Evolutionary conservation across 2,113 vertebrate species (phyloP).

Genomic region (Zosterops hypoxanthus): DNA sequence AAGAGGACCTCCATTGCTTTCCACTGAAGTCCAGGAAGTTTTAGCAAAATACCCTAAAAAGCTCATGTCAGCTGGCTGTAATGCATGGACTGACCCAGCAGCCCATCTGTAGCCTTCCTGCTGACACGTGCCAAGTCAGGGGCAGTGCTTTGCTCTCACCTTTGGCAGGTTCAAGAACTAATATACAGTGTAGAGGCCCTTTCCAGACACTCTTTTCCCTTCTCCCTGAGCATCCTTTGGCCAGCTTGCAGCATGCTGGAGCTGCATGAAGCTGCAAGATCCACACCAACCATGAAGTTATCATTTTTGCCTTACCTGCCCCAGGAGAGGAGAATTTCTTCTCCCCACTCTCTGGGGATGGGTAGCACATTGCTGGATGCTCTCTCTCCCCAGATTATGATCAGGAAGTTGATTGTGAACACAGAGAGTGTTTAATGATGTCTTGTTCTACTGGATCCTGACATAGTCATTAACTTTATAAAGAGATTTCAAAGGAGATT

Average conservation of each 20-base stretch:
- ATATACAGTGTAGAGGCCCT: rapidly evolving
- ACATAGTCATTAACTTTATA: conserved; percentile 19
- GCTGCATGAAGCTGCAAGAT: background rate
- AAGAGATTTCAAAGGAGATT: conserved; percentile 29
- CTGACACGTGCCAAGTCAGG: background rate
- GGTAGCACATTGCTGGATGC: background rate
- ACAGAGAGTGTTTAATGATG: conserved; percentile 19
- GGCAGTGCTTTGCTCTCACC: background rate
- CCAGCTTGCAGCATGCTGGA: background rate
- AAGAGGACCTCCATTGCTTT: background rate
- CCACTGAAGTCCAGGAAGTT: background rate
- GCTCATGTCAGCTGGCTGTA: background rate
- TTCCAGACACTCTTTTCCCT: background rate
- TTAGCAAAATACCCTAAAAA: background rate
- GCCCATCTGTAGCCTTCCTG: background rate
- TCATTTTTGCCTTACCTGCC: background rate
- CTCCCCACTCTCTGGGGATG: background rate
- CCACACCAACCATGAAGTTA: rapidly evolving
- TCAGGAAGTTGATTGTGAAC: conserved; percentile 28
- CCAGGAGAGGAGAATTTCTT: background rate
- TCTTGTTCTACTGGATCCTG: conserved; percentile 23
- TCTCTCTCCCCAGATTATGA: background rate
- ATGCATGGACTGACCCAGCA: background rate
- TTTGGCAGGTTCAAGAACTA: background rate
- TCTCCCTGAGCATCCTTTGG: background rate